These are phyloP conservation scores for Meriones psammophilus DNA, from an alignment of 2,797 vertebrate genomes.

Conservation along the genomic window DNA sequence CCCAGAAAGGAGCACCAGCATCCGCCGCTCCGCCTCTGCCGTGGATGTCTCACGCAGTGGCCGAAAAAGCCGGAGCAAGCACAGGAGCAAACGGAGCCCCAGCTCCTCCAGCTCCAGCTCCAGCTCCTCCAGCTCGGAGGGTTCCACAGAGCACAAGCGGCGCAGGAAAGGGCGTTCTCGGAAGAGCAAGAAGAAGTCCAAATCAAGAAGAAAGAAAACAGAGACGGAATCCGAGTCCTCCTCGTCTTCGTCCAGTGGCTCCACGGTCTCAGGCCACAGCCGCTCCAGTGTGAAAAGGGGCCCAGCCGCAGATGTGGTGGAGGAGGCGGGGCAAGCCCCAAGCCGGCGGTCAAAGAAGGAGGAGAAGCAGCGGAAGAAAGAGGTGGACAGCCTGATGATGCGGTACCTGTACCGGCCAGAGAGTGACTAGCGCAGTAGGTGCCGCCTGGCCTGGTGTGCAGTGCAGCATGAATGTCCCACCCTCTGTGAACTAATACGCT, in stretches of 20 bases:
- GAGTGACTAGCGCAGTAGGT: conserved; percentile 98
- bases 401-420: conserved; percentile 97
- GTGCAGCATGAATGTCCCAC: conserved; percentile 88
- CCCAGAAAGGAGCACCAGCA: conserved; percentile 82
- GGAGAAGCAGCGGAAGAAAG: conserved; percentile 95
- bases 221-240: conserved; percentile 90
- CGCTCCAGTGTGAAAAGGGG: conserved; percentile 94
- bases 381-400: conserved; percentile 97
- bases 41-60: conserved; percentile 90
- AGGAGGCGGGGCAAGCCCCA: conserved; percentile 66
- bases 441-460: conserved; percentile 74
- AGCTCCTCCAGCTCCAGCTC: conserved; percentile 89
- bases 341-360: conserved; percentile 90
- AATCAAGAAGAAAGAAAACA: conserved; percentile 93
- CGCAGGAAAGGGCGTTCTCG: conserved; percentile 86
- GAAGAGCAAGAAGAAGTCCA: conserved; percentile 92
- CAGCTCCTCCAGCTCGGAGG: conserved; percentile 90
- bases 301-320: conserved; percentile 83
- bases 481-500: conserved; percentile 65
- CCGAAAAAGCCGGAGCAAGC: conserved; percentile 87
- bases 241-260: conserved; percentile 91
- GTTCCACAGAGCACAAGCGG: conserved; percentile 85
- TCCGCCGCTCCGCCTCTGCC: conserved; percentile 93
- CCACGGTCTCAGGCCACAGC: conserved; percentile 94
- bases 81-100: conserved; percentile 88